Base-by-base conservation (phyloP, 2,888 invertebrate genomes). In the Euphydryas editha region DNA sequence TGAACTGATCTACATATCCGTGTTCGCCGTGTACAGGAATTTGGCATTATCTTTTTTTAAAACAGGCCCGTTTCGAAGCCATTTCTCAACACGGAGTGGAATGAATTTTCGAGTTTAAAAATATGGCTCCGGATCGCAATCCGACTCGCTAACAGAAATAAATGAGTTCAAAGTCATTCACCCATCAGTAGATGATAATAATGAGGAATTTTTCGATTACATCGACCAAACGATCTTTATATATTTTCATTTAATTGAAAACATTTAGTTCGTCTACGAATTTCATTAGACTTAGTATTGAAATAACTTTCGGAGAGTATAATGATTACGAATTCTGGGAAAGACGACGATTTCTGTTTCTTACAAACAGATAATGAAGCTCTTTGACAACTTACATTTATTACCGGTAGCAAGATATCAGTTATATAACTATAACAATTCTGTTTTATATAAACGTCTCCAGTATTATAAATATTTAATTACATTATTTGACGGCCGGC, bases 1-100 rank as follows among this genome's bases (percentile, higher is more conserved):
- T 36, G 69, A 73, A 78, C 84, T 87, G 85, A 88, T 89, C 86
- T 88, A 84, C 87, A 89, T 88, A 88, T 85, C 83, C 82, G 78
- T 57, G 66, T 71, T 68, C 59, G 73, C 66, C 71, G 65, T 73
- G 65, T 71, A 72, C 65, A 70, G 59, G 72, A 74, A 74, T 73
- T 74, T 64, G 63, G 69, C 70, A 68, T 76, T 70, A 67, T 67
- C 69, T 72, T 73, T 75, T 74, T 75, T 72, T 59, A 68, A 67
- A 64, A 51, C 47, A 59, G 57, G 54, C 65, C 47, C 64, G 54
- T 72, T 72, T 71, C 67, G 68, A 68, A 71, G 65, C 68, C 67
- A 62, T 69, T 64, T 57, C 64, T 68, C 68, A 68, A 64, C 63
- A 56, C 51, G 65, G 62, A 67, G 60, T 67, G 67, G 59, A 64